phyloP scores from a whole-genome alignment of 2,888 invertebrate genomes.

The Hirtodrosophila alboralis region DNA sequence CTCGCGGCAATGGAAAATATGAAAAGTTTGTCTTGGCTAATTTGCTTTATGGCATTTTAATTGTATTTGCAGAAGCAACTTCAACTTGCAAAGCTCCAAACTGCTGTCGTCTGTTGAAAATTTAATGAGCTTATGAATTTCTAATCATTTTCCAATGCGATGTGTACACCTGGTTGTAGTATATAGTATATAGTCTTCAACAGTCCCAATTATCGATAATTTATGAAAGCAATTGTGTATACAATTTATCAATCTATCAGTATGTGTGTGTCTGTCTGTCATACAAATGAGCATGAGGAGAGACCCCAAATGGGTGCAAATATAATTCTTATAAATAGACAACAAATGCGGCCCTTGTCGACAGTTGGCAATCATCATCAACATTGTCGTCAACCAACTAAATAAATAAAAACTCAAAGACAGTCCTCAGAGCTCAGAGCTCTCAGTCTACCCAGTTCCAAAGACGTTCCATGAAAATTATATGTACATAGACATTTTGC shows the following conservation, averaged over 20 bases:
- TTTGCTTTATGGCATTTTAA: slow-evolving; percentile 78
- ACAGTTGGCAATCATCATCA: slow-evolving; percentile 71
- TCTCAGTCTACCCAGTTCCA: slow-evolving; percentile 16
- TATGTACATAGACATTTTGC: slow-evolving; percentile 14
- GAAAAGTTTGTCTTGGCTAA: slow-evolving; percentile 78
- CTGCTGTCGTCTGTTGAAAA: slow-evolving; percentile 61
- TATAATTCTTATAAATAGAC: slow-evolving; percentile 76
- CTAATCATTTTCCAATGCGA: slow-evolving; percentile 41
- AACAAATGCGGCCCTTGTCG: slow-evolving; percentile 75
- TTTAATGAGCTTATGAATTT: slow-evolving; percentile 77
- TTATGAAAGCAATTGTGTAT: slow-evolving; percentile 67
- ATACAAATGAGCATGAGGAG: slow-evolving; percentile 60
- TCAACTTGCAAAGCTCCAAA: slow-evolving; percentile 12
- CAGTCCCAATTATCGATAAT: slow-evolving; percentile 74
- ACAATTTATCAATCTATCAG: slow-evolving; percentile 15
- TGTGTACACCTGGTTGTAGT: slow-evolving; percentile 34
- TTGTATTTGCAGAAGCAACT: slow-evolving; percentile 65
- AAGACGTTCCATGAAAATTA: slow-evolving; percentile 24
- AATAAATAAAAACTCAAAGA: slow-evolving; percentile 58
- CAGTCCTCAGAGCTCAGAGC: slow-evolving; percentile 7
- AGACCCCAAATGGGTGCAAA: slow-evolving; percentile 68
- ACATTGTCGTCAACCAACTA: slow-evolving; percentile 56
- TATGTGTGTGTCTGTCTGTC: slow-evolving; percentile 29
- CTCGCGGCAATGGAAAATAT: slow-evolving; percentile 70
- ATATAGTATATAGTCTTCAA: too few relatives aligned